Conservation (phyloP, 2,113 vertebrate species). For the Sinocyclocheilus anshuiensis region DNA sequence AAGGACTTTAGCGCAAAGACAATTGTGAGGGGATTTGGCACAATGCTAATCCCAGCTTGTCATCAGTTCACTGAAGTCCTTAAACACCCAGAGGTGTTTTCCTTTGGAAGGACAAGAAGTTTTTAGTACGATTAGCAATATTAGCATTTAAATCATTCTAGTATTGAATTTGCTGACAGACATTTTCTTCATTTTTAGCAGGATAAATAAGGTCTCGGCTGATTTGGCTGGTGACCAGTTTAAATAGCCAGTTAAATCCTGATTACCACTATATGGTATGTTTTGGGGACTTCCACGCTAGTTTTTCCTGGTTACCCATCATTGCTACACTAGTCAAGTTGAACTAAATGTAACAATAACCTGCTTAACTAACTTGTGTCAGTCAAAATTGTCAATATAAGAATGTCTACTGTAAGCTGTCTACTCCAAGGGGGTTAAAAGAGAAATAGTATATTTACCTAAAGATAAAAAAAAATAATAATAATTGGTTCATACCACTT, state of each 20-base stretch:
- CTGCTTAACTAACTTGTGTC: too few species aligned
- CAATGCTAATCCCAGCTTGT: constrained; percentile 35
- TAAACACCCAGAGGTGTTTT: constrained; percentile 37
- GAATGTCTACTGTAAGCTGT: background rate
- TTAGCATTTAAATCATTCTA: constrained; percentile 11
- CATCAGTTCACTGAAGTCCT: constrained; percentile 22
- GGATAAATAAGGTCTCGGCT: background rate
- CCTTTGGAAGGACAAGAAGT: constrained; percentile 2
- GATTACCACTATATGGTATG: background rate
- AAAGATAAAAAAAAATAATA: too few species aligned
- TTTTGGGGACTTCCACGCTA: too few species aligned
- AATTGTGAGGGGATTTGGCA: constrained; percentile 47
- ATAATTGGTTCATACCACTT: background rate
- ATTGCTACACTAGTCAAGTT: background rate
- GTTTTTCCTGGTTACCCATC: background rate
- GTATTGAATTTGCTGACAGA: background rate
- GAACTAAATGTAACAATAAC: background rate
- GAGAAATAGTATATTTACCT: too few species aligned
- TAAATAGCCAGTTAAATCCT: background rate
- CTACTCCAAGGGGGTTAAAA: too few species aligned
- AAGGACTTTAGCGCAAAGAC: constrained; percentile 48
- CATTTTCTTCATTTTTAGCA: background rate
- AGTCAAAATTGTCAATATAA: background rate
- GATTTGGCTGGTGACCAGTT: background rate
- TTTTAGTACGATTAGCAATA: constrained; percentile 8